A percentile compares a stretch with the other conserved stretches of the same genome.
These are phyloP conservation scores for Bacillus rossius DNA, from an alignment of 1,140 invertebrate genomes.

Conservation along the genomic window DNA sequence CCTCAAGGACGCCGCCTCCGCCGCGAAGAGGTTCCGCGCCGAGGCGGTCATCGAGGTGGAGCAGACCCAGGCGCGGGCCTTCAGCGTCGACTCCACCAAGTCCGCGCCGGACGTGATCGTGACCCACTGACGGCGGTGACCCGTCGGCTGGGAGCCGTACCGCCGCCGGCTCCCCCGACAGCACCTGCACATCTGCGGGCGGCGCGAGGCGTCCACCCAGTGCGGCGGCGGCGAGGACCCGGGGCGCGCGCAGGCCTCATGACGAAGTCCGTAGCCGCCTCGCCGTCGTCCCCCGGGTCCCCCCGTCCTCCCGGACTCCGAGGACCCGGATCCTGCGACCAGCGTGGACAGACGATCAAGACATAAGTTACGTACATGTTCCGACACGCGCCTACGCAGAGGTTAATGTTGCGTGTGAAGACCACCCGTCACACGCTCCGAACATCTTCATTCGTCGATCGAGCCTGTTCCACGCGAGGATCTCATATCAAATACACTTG, in stretches of 20 bases:
- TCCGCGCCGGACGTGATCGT: conserved; percentile 84
- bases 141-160: conserved; percentile 50
- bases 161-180: conserved; percentile 48
- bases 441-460: too few species aligned
- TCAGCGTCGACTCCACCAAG: conserved; percentile 71
- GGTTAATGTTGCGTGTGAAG: too few species aligned
- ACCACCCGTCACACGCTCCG: too few species aligned
- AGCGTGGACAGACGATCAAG: too few species aligned
- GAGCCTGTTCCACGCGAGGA: too few species aligned
- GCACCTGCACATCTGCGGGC: conserved; percentile 4
- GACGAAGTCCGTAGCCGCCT: conserved; percentile 2
- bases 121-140: conserved; percentile 61
- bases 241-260: conserved; percentile 1
- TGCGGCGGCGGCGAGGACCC: background rate
- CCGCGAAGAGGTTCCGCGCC: conserved; percentile 44
- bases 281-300: too few species aligned
- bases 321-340: too few species aligned
- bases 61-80: conserved; percentile 47
- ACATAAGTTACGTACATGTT: too few species aligned
- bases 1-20: conserved; percentile 33
- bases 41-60: conserved; percentile 61
- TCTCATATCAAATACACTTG: too few species aligned
- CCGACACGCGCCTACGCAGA: too few species aligned
- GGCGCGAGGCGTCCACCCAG: conserved; percentile 5
- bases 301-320: too few species aligned